These are phyloP conservation scores for Luffia ferchaultella DNA, from an alignment of 2,888 invertebrate genomes.

Conservation along the genomic window DNA sequence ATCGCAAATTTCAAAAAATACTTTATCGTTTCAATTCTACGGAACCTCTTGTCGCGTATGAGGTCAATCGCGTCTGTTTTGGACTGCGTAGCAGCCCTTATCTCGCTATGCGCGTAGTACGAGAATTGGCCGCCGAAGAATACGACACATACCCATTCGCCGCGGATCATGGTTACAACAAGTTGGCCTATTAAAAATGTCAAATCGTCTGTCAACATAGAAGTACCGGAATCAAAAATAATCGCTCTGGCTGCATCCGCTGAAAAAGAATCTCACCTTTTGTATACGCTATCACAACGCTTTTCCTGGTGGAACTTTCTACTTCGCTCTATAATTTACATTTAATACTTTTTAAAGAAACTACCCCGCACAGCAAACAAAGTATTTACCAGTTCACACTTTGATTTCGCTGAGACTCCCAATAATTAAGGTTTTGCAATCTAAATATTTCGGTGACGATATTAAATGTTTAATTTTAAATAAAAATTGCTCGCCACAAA, in stretches of 20 bases:
- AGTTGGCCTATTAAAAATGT: background rate
- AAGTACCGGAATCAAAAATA: background rate
- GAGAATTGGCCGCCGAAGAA: no score
- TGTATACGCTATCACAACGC: background rate
- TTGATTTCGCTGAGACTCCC: background rate
- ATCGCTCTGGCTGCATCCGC: background rate
- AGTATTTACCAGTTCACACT: background rate
- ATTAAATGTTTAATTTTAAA: background rate
- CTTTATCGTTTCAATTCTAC: background rate
- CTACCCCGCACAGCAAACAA: background rate
- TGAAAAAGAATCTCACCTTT: background rate
- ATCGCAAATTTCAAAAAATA: conserved; percentile 2
- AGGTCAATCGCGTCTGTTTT: conserved; percentile 1
- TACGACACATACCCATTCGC: no score
- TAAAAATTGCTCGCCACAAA: background rate
- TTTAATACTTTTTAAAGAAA: background rate
- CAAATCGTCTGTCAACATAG: background rate
- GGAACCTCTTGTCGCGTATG: background rate
- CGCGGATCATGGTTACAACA: no score
- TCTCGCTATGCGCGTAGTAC: no score
- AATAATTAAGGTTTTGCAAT: background rate
- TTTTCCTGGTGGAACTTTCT: background rate
- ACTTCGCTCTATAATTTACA: background rate
- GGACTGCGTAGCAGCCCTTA: background rate
- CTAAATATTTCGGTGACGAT: background rate